Evolutionary conservation across 2,888 invertebrate genomes (phyloP), one percentile per base, ranked within the genome.

Genomic region (Meganola albula): DNA sequence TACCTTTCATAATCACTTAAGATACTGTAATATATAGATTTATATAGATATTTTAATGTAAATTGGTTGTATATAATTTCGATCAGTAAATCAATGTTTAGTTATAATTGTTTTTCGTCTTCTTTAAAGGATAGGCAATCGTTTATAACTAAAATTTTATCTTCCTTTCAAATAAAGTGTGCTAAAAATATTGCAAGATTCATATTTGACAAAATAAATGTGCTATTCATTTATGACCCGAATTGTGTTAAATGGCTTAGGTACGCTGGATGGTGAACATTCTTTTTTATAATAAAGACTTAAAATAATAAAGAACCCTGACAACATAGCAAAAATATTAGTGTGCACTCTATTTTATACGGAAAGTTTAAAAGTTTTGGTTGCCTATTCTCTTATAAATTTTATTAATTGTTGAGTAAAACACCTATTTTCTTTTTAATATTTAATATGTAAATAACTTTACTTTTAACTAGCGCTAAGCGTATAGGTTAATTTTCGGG

Each of bases 11-110:
- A 50, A 40, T 40, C 34, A 38, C 41, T 41, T 55, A 52, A 44
- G 37, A 39, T 49, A 56, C 32, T 63, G 59, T 66, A 66, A 55
- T 45, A 61, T 63, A 63, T 61, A 63, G 56, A 36, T 34, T 43
- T 37, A 29, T 34, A 32, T 49, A 52, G 48, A 63, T 65, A 66
- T 51, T 58, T 58, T 65, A 48, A 53, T 83, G 79, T 84, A 80
- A 70, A 84, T 80, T 82, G 80, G 75, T 80, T 84, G 84, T 84
- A 84, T 63, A 84, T 83, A 82, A 69, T 74, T 68, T 71, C 65
- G 49, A 68, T 60, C 53, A 56, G 44, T 54, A 45, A 58, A 55
- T 50, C 60, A 60, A 55, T 62, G 52, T 54, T 40, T 60, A 64
- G 58, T 26, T 22, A 45, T 42, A 53, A 43, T 45, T 42, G 21